These are phyloP conservation scores for Esperia sulphurella DNA, from an alignment of 2,888 invertebrate genomes.

Conservation along the genomic window DNA sequence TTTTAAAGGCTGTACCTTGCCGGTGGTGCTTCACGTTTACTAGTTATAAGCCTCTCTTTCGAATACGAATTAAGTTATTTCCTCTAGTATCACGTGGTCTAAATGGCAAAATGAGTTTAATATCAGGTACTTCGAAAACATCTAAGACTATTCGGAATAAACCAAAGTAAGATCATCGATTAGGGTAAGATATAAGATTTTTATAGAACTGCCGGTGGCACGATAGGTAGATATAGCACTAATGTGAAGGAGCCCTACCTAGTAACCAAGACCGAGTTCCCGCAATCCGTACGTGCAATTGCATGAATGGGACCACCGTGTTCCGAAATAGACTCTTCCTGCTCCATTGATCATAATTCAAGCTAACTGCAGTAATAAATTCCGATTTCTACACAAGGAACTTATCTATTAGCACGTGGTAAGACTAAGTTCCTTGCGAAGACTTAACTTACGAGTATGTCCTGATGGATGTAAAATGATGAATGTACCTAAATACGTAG, in stretches of 20 bases:
- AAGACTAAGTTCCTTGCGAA: background rate
- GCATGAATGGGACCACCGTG: constrained; percentile 15
- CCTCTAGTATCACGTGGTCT: too few relatives aligned
- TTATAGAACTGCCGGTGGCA: too few relatives aligned
- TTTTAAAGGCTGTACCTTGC: too few relatives aligned
- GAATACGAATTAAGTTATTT: too few relatives aligned
- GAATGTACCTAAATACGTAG: too few relatives aligned
- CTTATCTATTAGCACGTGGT: constrained; percentile 2
- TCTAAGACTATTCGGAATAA: too few relatives aligned
- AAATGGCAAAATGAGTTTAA: too few relatives aligned
- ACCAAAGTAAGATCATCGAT: too few relatives aligned
- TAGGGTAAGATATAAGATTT: too few relatives aligned
- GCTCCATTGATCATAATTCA: constrained; percentile 19
- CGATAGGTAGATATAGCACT: background rate
- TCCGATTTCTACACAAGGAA: constrained; percentile 10
- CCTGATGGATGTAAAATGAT: background rate
- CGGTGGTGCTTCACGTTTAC: too few relatives aligned
- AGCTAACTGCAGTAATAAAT: constrained; percentile 18
- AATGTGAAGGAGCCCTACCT: background rate
- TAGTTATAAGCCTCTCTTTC: too few relatives aligned
- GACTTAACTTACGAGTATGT: background rate
- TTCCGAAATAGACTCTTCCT: constrained; percentile 47
- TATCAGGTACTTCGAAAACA: too few relatives aligned
- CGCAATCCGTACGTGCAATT: constrained; percentile 25
- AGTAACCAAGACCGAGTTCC: constrained; percentile 6